Percentiles rank a stretch among this genome's conserved stretches.
Conservation (phyloP, 2,888 invertebrate species). For the Myathropa florea region DNA sequence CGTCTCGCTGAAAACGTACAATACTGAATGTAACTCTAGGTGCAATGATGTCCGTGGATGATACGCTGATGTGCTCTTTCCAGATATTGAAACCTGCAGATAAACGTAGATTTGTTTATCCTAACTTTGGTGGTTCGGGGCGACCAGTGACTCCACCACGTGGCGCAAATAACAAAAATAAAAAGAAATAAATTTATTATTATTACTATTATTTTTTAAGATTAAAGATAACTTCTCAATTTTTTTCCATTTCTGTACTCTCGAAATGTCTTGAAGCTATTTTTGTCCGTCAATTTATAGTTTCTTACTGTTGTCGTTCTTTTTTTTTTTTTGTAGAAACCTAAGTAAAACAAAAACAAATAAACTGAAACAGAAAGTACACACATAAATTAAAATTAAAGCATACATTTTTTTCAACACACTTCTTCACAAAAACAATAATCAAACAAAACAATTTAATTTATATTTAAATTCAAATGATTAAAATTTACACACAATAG, state of each 20-base stretch:
- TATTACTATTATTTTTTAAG: constrained; percentile 70
- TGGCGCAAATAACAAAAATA: constrained; percentile 95
- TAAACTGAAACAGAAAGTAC: constrained; percentile 49
- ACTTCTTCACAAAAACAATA: constrained; percentile 17
- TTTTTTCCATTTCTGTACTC: constrained; percentile 47
- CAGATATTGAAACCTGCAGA: constrained; percentile 98
- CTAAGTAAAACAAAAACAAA: constrained; percentile 49
- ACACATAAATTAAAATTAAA: neutral
- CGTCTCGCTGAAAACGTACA: neutral
- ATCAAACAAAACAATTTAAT: constrained; percentile 8
- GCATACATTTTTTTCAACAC: constrained; percentile 9
- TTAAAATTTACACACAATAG: neutral
- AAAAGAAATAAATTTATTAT: constrained; percentile 90
- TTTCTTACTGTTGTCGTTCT: constrained; percentile 4
- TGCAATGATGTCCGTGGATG: constrained; percentile 99
- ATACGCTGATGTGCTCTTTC: constrained; percentile 99
- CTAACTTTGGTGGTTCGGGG: constrained; percentile 94
- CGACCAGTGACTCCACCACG: constrained; percentile 99
- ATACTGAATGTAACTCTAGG: constrained; percentile 79
- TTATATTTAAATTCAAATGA: constrained; percentile 31
- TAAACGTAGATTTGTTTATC: constrained; percentile 98
- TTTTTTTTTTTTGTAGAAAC: constrained; percentile 40
- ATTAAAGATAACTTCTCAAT: constrained; percentile 24
- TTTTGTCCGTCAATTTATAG: constrained; percentile 13
- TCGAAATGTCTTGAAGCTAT: constrained; percentile 52